Evolutionary conservation across 2,888 invertebrate genomes (phyloP).

Genomic region (Tenthredo distinguenda): DNA sequence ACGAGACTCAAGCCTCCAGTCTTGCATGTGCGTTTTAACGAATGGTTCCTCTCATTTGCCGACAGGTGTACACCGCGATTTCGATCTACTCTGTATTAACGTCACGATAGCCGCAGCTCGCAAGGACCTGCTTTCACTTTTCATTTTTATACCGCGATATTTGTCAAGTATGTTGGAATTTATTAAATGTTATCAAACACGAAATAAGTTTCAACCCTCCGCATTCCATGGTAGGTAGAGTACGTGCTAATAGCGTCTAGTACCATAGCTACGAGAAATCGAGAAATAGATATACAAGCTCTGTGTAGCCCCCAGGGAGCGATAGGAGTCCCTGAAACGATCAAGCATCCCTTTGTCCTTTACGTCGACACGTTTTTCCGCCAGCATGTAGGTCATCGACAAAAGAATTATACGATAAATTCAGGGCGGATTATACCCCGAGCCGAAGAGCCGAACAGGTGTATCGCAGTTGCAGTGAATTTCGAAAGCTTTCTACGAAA

Average conservation of each 20-base stretch:
- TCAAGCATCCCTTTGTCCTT: conserved; percentile 10
- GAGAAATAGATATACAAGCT: background rate
- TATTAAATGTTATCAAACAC: background rate
- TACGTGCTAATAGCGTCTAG: background rate
- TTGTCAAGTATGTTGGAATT: background rate
- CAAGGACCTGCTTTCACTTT: conserved; percentile 19
- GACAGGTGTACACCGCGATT: conserved; percentile 42
- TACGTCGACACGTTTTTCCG: background rate
- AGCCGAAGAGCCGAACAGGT: background rate
- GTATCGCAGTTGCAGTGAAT: background rate
- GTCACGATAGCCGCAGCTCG: conserved; percentile 5
- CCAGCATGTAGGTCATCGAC: conserved; percentile 14
- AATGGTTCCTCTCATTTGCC: conserved; percentile 46
- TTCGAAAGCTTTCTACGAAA: background rate
- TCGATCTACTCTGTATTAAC: conserved; percentile 37
- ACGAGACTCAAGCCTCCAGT: conserved; percentile 22
- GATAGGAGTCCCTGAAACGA: conserved; percentile 20
- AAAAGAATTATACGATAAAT: background rate
- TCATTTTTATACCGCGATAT: conserved; percentile 19
- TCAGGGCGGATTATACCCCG: background rate
- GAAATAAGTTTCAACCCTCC: background rate
- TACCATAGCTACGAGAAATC: background rate
- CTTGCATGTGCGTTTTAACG: conserved; percentile 49
- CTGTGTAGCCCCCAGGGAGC: background rate
- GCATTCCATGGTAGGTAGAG: background rate